A percentile compares a stretch with the other conserved stretches of the same genome.
Conservation (phyloP, 2,888 invertebrate species). For the Subacronicta megacephala region DNA sequence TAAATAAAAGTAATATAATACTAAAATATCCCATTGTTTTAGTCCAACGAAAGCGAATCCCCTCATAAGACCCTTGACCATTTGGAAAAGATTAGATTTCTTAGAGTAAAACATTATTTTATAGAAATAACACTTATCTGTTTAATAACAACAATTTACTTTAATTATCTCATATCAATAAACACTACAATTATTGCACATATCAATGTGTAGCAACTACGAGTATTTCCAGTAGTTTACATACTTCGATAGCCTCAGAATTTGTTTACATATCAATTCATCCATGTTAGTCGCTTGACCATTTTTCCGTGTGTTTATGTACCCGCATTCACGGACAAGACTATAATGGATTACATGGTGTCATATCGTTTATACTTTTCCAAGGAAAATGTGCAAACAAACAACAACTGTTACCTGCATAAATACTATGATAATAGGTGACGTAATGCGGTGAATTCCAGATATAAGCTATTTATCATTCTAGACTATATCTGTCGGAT, state of each 20-base stretch:
- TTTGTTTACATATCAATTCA: constrained; percentile 36
- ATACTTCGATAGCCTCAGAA: constrained; percentile 11
- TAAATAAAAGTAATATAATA: no score
- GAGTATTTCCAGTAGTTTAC: constrained; percentile 2
- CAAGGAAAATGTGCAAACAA: constrained; percentile 12
- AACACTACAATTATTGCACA: neutral
- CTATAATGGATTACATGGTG: constrained; percentile 36
- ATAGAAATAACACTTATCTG: no score
- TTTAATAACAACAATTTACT: no score
- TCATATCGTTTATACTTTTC: constrained; percentile 21
- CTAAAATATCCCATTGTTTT: no score
- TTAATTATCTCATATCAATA: neutral
- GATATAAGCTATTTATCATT: constrained; percentile 49
- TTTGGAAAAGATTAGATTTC: no score
- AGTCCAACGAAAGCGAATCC: no score
- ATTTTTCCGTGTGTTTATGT: constrained; percentile 20
- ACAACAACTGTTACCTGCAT: constrained; percentile 17
- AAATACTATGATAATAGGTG: constrained; percentile 27
- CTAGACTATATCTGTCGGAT: constrained; percentile 40
- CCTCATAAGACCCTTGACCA: no score
- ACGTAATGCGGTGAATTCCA: constrained; percentile 38
- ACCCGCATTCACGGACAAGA: constrained; percentile 14
- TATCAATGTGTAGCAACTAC: neutral
- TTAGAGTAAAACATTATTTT: no score
- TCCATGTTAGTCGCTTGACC: constrained; percentile 8